Evolutionary conservation across 2,113 vertebrate species (phyloP).

Genomic region (Neogale vison): DNA sequence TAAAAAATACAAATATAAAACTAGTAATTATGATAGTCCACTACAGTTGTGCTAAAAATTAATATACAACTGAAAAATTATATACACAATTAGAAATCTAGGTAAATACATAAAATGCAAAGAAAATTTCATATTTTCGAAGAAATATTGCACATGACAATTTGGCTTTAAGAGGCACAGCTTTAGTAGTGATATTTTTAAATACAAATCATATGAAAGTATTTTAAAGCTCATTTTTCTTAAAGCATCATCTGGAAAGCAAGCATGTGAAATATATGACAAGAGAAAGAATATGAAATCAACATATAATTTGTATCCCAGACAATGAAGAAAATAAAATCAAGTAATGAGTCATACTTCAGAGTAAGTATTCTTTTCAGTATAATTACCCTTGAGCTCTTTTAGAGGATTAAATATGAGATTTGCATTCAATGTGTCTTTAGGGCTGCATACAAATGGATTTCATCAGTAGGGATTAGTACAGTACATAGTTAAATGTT

Average conservation of each 20-base stretch:
- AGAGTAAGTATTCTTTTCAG: not conserved
- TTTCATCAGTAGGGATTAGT: not conserved
- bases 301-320: not conserved
- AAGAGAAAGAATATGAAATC: not conserved
- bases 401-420: slow-evolving; percentile 15
- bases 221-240: not conserved
- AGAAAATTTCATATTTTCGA: not conserved
- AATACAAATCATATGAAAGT: not conserved
- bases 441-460: not conserved
- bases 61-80: not conserved
- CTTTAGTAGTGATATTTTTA: not conserved
- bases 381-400: not conserved
- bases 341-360: not conserved
- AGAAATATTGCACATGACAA: not conserved
- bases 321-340: slow-evolving; percentile 2
- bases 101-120: not conserved
- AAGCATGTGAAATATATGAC: not conserved
- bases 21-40: not conserved
- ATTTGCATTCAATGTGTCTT: not conserved
- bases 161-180: not conserved
- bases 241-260: not conserved
- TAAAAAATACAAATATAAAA: not conserved
- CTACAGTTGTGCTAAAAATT: not conserved
- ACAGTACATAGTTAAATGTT: fast-evolving
- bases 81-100: not conserved